Evolutionary conservation across 2,888 invertebrate species (phyloP), one percentile per base, ranked within the genome.

Genomic region (Chrysomela aeneicollis): DNA sequence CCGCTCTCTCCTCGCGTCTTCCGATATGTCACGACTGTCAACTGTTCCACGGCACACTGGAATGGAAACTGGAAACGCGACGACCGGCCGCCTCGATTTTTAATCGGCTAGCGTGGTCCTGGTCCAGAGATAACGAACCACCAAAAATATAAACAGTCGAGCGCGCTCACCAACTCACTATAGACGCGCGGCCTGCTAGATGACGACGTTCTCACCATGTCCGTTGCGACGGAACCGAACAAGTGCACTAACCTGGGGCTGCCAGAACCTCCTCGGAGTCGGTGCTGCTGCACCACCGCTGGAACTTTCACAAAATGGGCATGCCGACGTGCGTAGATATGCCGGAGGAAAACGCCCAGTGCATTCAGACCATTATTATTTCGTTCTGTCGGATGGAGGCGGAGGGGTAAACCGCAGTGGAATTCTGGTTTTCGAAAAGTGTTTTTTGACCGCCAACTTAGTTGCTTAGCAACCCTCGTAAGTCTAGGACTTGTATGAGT

Each of bases 231-330:
- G 62, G 61, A 18, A 46, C 46, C 57, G 26, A 71, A 73, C 74
- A 75, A 76, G 81, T 79, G 79, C 81, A 81, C 81, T 81, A 80
- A 80, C 80, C 80, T 77, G 76, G 71, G 73, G 72, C 47, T 67
- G 77, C 75, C 70, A 73, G 72, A 68, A 62, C 63, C 62, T 62
- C 62, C 59, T 59, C 58, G 61, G 60, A 70, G 68, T 57, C 53
- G 52, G 17, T 67, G 61, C 12, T 67, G 72, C 71, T 69, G 70
- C 73, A 71, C 66, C 70, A 66, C 12, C 57, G 42, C 50, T 30
- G 50, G 72, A 71, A 76, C 76, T 76, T 76, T 76, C 76, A 74
- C 76, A 73, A 66, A 57, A 57, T 30, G 15, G 46, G 15, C 32
- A 32, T 42, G 32, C 32, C 32, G 26, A 26, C 10, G 2, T 35